A percentile compares a stretch with the other conserved stretches of the same genome.
Evolutionary conservation across 2,888 invertebrate species (phyloP).

Genomic region (Eutolmus rufibarbis): DNA sequence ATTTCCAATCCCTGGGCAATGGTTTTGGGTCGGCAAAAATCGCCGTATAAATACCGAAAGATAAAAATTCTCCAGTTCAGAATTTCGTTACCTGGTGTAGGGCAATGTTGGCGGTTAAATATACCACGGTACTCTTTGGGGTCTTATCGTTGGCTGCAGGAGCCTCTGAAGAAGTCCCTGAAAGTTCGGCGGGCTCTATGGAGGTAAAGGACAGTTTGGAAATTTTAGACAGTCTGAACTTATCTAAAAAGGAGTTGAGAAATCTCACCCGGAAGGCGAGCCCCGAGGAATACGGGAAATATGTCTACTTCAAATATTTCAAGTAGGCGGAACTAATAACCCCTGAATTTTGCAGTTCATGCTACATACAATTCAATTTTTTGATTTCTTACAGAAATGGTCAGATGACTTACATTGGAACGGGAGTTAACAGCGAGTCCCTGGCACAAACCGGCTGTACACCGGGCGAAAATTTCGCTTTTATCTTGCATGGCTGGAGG

Average conservation of each 20-base stretch:
- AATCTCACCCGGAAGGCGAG: neutral
- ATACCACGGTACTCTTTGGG: neutral
- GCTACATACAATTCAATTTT: neutral
- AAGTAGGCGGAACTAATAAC: neutral
- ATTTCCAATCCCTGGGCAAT: conserved; percentile 8
- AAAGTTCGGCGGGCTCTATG: neutral
- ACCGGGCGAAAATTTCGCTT: conserved; percentile 56
- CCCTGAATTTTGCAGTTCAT: neutral
- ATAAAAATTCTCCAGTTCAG: conserved; percentile 17
- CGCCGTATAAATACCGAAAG: conserved; percentile 8
- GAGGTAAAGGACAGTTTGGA: neutral
- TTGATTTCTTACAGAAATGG: conserved; percentile 41
- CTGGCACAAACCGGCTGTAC: conserved; percentile 50
- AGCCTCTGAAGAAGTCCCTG: neutral
- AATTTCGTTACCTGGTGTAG: neutral
- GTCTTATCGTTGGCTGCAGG: neutral
- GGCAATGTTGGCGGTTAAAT: neutral
- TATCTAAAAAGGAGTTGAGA: neutral
- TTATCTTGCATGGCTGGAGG: conserved; percentile 60
- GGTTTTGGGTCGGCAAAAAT: neutral
- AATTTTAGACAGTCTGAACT: neutral
- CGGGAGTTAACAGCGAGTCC: conserved; percentile 42
- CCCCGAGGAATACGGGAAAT: neutral
- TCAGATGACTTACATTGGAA: conserved; percentile 39
- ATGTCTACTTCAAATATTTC: conserved; percentile 15